A percentile compares a stretch with the other conserved stretches of the same genome.
Evolutionary conservation across 2,888 invertebrate genomes (phyloP).

Genomic region (Platycheirus rosarum): DNA sequence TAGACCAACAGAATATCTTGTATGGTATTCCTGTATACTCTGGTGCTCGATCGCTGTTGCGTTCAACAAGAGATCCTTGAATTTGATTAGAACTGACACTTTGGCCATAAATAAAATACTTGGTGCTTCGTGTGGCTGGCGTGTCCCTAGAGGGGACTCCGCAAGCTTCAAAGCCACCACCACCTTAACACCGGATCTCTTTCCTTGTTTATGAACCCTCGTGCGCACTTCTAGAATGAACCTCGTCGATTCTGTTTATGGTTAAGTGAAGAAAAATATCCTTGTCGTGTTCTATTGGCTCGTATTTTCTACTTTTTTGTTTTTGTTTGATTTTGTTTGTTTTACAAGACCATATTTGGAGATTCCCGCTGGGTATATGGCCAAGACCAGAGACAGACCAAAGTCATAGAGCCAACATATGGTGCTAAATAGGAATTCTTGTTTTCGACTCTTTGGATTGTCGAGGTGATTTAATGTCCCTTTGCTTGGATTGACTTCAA

Average conservation of each 20-base stretch:
- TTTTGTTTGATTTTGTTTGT: neutral
- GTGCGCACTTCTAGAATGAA: conserved; percentile 22
- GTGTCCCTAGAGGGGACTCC: conserved; percentile 61
- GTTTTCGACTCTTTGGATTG: conserved; percentile 48
- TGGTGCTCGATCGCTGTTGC: neutral
- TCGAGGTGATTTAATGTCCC: conserved; percentile 69
- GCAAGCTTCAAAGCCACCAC: conserved; percentile 6
- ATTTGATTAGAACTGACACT: conserved; percentile 82
- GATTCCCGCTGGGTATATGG: conserved; percentile 53
- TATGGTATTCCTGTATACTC: conserved; percentile 11
- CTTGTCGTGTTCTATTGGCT: conserved; percentile 71
- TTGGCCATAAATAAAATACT: conserved; percentile 81
- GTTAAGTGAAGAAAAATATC: conserved; percentile 68
- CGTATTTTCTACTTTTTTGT: conserved; percentile 12
- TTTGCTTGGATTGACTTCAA: conserved; percentile 70
- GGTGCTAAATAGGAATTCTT: conserved; percentile 69
- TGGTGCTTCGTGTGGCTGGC: conserved; percentile 32
- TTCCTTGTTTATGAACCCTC: conserved; percentile 63
- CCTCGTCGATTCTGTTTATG: conserved; percentile 58
- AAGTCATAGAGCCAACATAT: conserved; percentile 39
- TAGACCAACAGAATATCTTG: conserved; percentile 12
- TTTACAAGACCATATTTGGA: conserved; percentile 63
- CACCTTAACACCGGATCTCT: conserved; percentile 12
- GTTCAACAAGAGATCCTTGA: conserved; percentile 77
- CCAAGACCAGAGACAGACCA: conserved; percentile 18